Evolutionary conservation across 2,888 invertebrate genomes (phyloP).

Genomic region (Stenchaetothrips biformis): DNA sequence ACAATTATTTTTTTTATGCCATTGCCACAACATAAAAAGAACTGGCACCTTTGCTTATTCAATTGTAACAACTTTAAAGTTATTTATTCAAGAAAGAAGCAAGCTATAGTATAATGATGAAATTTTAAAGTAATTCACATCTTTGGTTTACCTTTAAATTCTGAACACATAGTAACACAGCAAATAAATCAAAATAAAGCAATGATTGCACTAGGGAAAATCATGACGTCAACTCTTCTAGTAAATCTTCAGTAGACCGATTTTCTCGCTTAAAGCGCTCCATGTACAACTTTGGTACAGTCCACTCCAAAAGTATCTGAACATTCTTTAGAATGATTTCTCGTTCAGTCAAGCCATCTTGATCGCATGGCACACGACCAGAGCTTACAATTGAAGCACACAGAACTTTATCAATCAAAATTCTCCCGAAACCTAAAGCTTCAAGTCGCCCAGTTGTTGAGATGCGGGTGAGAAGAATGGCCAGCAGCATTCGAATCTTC

Average conservation of each 20-base stretch:
- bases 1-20: no score
- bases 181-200: not conserved
- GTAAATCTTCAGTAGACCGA: conserved; percentile 69
- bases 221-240: conserved; percentile 66
- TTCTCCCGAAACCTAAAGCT: conserved; percentile 68
- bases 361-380: conserved; percentile 61
- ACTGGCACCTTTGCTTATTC: no score
- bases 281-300: conserved; percentile 74
- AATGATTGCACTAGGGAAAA: conserved; percentile 32
- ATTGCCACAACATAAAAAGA: no score
- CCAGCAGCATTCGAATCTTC: conserved; percentile 71
- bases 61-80: no score
- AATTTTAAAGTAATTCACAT: conserved; percentile 9
- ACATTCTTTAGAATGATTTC: conserved; percentile 69
- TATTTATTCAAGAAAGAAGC: not conserved
- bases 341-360: conserved; percentile 54
- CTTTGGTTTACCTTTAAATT: conserved; percentile 5
- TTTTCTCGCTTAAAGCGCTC: conserved; percentile 66
- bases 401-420: conserved; percentile 75
- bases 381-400: conserved; percentile 71
- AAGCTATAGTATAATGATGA: not conserved
- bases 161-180: conserved; percentile 21
- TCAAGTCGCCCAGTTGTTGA: conserved; percentile 72
- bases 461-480: conserved; percentile 75
- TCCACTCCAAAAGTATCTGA: conserved; percentile 71